Base-by-base conservation (phyloP, 2,797 vertebrate species). In the Aulostomus chinensis region DNA sequence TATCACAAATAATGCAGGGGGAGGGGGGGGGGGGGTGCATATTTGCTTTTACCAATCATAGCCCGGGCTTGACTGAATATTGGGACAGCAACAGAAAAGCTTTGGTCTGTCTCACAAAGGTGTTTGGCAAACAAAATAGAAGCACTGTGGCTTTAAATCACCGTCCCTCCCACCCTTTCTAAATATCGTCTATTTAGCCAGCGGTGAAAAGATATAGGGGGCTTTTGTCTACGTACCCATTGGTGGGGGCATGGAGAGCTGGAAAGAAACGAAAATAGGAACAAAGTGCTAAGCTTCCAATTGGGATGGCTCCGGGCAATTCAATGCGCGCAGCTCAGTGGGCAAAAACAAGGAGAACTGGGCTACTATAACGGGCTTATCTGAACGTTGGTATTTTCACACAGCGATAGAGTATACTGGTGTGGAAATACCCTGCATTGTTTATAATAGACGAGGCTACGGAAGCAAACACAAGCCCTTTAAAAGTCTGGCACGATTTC, bases 101-200 rank as follows among this genome's bases (percentile, higher is more conserved):
- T 69, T 26, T 50, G 63, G 74, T 74, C 55, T 45, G 60, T 66
- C 77, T 76, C 77, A 86, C 81, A 88, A 87, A 83, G 77, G 78
- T 88, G 85, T 86, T 89, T 88, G 85, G 80, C 82, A 86, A 88
- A 85, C 83, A 85, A 88, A 90, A 87, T 78, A 81, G 81, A 86
- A 77, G 86, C 80, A 76, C 90, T 91, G 89, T 88, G 74, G 87
- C 93, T 94, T 94, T 94, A 94, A 94, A 93, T 89, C 90, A 59
- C 89, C 88, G 87, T 90, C 90, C 91, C 90, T 89, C 84, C 89
- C 90, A 89, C 89, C 90, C 93, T 92, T 90, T 91, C 93, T 92
- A 94, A 93, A 93, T 91, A 90, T 89, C 87, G 89, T 89, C 92
- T 91, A 93, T 94, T 93, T 94, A 92, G 91, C 92, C 86, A 91